Evolutionary conservation across 2,888 invertebrate species (phyloP), one percentile per base, ranked within the genome.

Genomic region (Limnephilus rhombicus): DNA sequence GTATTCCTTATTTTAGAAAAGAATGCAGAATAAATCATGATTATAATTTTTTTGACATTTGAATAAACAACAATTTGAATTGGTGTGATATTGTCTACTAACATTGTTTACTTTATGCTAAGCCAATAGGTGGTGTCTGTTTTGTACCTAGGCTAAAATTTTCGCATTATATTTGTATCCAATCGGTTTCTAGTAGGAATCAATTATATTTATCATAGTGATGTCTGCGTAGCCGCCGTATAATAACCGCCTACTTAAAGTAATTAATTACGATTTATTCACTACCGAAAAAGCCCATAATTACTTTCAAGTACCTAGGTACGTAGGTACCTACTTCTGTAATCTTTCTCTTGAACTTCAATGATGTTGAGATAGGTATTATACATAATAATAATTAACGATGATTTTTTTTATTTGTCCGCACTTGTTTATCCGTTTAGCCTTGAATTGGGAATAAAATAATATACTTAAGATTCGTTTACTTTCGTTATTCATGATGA

Each of bases 21-120:
- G 24, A 68, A n/a, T 68, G 68, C 24, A 7, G 68, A 68, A 68
- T 68, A 68, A 68, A 9, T 68, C 53, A 24, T 7, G 7, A 68
- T 24, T 24, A 68, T 68, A 24, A 9, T n/a, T 45, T 12, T 85
- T n/a, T 45, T 86, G 86, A 86, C 86, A 49, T 86, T 86, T 86
- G 41, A 86, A 49, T 86, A 86, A 86, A 86, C 37, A 68, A 68
- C 68, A 45, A 45, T 29, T 41, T 45, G 86, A 45, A 86, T 86
- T 86, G 49, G 49, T 45, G n/a, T 49, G 5, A 68, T 68, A 68
- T 86, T 86, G 86, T 45, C n/a, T 86, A 41, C 45, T 31, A 68
- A 29, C 45, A 80, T 37, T 89, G 88, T 89, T 89, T 89, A 89
- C 88, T 89, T 89, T 80, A 34, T 18, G 88, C 88, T 80, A 34